Evolutionary conservation across 2,888 invertebrate species (phyloP).

Genomic region (Drosophila cyrtoloma): DNA sequence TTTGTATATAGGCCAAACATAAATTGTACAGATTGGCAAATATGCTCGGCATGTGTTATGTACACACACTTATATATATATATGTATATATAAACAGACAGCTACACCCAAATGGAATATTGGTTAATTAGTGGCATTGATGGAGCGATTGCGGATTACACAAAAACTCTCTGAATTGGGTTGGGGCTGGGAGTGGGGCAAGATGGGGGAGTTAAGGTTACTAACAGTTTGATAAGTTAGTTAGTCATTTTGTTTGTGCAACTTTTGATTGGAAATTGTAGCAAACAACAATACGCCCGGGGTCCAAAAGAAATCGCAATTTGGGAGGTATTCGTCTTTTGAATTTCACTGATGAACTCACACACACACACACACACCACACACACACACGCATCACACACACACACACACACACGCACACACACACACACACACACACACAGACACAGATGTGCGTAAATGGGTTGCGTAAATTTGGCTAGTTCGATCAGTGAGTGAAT

Average conservation of each 20-base stretch:
- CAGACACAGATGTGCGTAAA: neutral
- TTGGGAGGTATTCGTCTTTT: slow-evolving; percentile 22
- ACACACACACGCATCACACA: neutral
- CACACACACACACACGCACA: neutral
- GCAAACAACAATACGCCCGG: slow-evolving; percentile 47
- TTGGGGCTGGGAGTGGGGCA: neutral
- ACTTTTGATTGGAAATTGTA: slow-evolving; percentile 68
- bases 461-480: slow-evolving; percentile 35
- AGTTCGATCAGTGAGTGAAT: slow-evolving; percentile 40
- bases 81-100: neutral
- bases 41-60: neutral
- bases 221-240: slow-evolving; percentile 34
- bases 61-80: neutral
- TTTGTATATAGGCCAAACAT: neutral
- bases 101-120: slow-evolving; percentile 5
- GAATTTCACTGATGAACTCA: slow-evolving; percentile 17
- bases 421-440: neutral
- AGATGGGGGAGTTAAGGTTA: neutral
- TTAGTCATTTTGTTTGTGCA: slow-evolving; percentile 47
- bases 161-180: neutral
- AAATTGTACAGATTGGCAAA: slow-evolving; percentile 2
- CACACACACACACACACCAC: neutral
- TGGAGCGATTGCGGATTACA: slow-evolving; percentile 23
- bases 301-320: slow-evolving; percentile 20
- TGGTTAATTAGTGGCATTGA: slow-evolving; percentile 54